A percentile compares a stretch with the other conserved stretches of the same genome.
phyloP scores from a whole-genome alignment of 37 sponge, comb jelly and placozoan species.

The Crambe crambe region DNA sequence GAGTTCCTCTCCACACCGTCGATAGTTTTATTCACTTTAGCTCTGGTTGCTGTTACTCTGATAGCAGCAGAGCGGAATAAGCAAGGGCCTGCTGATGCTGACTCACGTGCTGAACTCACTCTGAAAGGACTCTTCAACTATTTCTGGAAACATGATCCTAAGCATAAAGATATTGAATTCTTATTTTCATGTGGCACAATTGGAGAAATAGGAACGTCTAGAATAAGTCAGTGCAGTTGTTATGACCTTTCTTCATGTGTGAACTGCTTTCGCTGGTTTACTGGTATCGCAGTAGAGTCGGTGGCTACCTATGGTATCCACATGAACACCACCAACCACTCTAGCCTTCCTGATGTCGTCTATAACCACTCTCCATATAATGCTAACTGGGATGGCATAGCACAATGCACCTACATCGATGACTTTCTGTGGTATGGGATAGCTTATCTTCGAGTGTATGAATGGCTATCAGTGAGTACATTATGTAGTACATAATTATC shows the following conservation, averaged over 20 bases:
- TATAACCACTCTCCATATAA: conserved; percentile 53
- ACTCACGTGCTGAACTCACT: conserved; percentile 23
- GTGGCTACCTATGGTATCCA: conserved; percentile 41
- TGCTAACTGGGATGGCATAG: conserved; percentile 11
- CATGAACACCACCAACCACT: conserved; percentile 10
- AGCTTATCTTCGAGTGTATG: conserved; percentile 46
- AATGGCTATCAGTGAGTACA: conserved; percentile 34
- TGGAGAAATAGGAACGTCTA: conserved; percentile 7
- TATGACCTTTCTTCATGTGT: not conserved
- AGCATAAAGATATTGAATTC: not conserved
- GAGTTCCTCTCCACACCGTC: too few species aligned
- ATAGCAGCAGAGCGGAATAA: not conserved
- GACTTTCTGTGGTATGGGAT: conserved; percentile 64
- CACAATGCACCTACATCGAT: conserved; percentile 17
- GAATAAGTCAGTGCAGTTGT: conserved; percentile 12
- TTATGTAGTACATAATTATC: too few species aligned
- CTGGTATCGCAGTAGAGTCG: conserved; percentile 29
- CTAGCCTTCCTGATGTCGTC: conserved; percentile 1
- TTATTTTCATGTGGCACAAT: conserved; percentile 52
- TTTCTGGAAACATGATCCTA: conserved; percentile 36
- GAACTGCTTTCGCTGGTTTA: conserved; percentile 57
- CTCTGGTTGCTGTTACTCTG: not conserved
- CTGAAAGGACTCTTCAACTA: conserved; percentile 37
- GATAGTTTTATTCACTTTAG: too few species aligned
- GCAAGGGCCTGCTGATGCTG: not conserved